phyloP scores from a whole-genome alignment of 2,888 invertebrate species.

The Caenorhabditis sp. region DNA sequence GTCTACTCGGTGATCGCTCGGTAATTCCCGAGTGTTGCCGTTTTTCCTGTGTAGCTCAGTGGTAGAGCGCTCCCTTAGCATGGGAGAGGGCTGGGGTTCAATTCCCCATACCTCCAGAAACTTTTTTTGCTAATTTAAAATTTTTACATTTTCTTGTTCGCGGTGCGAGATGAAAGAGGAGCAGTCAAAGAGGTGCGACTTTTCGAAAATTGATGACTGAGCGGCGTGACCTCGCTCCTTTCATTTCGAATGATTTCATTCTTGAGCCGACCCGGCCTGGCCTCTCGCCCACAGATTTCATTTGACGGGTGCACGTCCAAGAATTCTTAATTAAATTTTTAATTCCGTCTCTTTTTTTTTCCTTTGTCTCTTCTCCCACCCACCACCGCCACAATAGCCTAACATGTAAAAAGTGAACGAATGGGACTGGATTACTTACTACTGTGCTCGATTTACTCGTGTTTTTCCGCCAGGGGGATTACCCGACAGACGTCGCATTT shows the following conservation, averaged over 20 bases:
- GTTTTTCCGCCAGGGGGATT: too few species aligned
- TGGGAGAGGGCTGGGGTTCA: conserved; percentile 74
- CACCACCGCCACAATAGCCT: too few species aligned
- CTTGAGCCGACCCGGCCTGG: too few species aligned
- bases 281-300: conserved; percentile 34
- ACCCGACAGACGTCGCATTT: too few species aligned
- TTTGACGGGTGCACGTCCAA: conserved; percentile 21
- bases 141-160: background rate
- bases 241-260: conserved; percentile 12
- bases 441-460: too few species aligned
- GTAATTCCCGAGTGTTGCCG: too few species aligned
- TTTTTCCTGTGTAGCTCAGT: too few species aligned
- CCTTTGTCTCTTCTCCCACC: background rate
- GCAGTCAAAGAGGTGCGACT: conserved; percentile 35
- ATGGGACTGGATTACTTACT: conserved; percentile 28
- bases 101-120: conserved; percentile 70
- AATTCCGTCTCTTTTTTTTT: conserved; percentile 7
- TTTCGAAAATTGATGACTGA: conserved; percentile 36
- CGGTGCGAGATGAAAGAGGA: background rate
- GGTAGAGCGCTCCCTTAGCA: too few species aligned
- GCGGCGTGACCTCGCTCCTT: conserved; percentile 15
- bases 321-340: conserved; percentile 49
- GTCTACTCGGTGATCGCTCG: too few species aligned
- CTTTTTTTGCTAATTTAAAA: background rate
- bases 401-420: background rate